Percentiles rank a stretch among this genome's conserved stretches.
Evolutionary conservation across 1,140 invertebrate species (phyloP).

Genomic region (Listronotus oregonensis): DNA sequence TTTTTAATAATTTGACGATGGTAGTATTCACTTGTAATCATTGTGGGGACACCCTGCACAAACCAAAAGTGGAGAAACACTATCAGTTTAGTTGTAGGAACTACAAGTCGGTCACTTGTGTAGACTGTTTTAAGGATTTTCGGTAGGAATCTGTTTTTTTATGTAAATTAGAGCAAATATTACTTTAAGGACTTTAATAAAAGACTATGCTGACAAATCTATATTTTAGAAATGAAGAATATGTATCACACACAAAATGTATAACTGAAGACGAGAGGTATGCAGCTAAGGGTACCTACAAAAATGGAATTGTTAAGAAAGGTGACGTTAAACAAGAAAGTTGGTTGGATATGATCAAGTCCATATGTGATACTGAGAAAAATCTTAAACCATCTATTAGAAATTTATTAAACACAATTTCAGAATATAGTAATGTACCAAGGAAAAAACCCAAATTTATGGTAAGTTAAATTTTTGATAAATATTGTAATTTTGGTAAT

Average conservation of each 20-base stretch:
- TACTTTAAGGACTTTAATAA: too few species aligned
- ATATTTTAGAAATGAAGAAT: slow-evolving; percentile 74
- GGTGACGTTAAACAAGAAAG: slow-evolving; percentile 87
- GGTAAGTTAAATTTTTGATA: slow-evolving; percentile 44
- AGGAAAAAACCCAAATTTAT: slow-evolving; percentile 88
- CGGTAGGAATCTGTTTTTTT: slow-evolving; percentile 59
- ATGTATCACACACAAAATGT: slow-evolving; percentile 86
- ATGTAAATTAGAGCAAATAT: slow-evolving; percentile 17
- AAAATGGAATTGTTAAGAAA: slow-evolving; percentile 76
- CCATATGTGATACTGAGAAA: slow-evolving; percentile 68
- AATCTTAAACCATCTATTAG: slow-evolving; percentile 63
- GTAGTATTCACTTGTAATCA: slow-evolving; percentile 90
- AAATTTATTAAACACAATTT: slow-evolving; percentile 72
- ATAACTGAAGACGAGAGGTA: slow-evolving; percentile 90
- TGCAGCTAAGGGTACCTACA: slow-evolving; percentile 79
- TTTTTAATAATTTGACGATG: slow-evolving; percentile 62
- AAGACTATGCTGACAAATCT: slow-evolving; percentile 20
- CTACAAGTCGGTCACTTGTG: slow-evolving; percentile 73
- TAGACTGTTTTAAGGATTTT: slow-evolving; percentile 91
- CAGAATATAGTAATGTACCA: slow-evolving; percentile 85
- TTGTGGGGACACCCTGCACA: slow-evolving; percentile 88
- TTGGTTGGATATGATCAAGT: slow-evolving; percentile 84
- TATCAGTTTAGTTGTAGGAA: slow-evolving; percentile 66
- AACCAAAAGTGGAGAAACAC: slow-evolving; percentile 90
- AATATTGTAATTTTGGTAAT: too few species aligned